Percentiles rank a stretch among this genome's conserved stretches.
Evolutionary conservation across 2,113 vertebrate species (phyloP).

Genomic region (Reinhardtius hippoglossoides): DNA sequence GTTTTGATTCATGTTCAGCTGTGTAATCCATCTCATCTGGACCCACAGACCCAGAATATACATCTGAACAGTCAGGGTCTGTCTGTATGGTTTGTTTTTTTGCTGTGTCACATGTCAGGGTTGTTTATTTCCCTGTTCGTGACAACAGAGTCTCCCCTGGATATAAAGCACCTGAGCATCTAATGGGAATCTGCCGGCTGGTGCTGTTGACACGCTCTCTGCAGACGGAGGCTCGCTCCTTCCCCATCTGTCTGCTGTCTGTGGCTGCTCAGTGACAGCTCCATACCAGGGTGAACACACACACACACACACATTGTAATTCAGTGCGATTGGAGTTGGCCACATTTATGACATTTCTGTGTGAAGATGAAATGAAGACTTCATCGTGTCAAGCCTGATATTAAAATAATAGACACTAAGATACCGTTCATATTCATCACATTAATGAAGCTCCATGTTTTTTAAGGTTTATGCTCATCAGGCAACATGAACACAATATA

Average conservation of each 20-base stretch:
- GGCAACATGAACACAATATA: no score
- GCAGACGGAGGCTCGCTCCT: constrained; percentile 32
- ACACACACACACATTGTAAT: constrained; percentile 27
- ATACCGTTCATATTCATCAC: no score
- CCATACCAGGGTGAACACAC: constrained; percentile 39
- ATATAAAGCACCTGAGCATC: constrained; percentile 61
- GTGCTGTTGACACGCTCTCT: constrained; percentile 46
- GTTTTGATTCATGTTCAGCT: background rate
- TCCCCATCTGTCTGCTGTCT: constrained; percentile 63
- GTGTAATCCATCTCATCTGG: constrained; percentile 6
- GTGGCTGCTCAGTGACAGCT: constrained; percentile 57
- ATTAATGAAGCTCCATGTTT: no score
- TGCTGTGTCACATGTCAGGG: background rate
- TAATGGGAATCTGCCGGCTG: constrained; percentile 64
- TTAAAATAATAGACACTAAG: no score
- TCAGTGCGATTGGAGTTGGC: no score
- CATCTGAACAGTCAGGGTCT: background rate
- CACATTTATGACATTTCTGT: no score
- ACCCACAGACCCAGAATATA: background rate
- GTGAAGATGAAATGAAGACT: no score
- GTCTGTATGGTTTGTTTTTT: background rate
- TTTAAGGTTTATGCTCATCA: no score
- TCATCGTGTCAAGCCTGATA: no score
- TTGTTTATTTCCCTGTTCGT: background rate
- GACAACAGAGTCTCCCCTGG: constrained; percentile 21